Evolutionary conservation across 2,113 vertebrate species (phyloP), one percentile per base, ranked within the genome.

Genomic region (Rhinichthys klamathensis): DNA sequence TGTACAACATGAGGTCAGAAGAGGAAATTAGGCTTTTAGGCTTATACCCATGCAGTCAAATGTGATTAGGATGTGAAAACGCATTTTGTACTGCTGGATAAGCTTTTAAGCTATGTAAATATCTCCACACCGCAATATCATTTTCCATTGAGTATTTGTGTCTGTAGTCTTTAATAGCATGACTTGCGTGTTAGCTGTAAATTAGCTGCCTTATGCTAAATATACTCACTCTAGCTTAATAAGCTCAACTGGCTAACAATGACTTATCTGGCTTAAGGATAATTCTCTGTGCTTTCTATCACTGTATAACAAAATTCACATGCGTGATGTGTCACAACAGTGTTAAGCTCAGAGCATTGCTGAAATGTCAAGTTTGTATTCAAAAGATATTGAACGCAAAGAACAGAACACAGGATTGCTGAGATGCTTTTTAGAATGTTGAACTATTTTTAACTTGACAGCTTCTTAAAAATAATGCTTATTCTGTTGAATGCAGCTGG

Each of bases 71-170:
- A 27, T 0, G 9, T 58, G 21, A 61, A 44, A 51, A 65, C 32
- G 7, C 54, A 58, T 83, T 27, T 5, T 35, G 21, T 73, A 25
- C 23, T 16, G 30, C 46, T 69, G 80, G 46, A 51, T 32, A 73
- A 72, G 18, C 67, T 51, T 69, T 51, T 67, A 81, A 81, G 61
- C 60, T 35, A 18, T 32, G 60, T 51, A 69, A 69, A 65, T 65
- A 83, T 72, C 56, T 83, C 15, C 30, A 58, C 63, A 70, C 25
- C 7, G 15, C 32, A 25, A 72, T 69, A 69, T 69, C 27, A 54
- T 65, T 82, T 82, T 72, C 49, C 67, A 56, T 38, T 23, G 46
- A n/a, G 65, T 83, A 72, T 83, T 83, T 83, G 81, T 83, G 65
- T 73, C 67, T 46, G 80, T n/a, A 70, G 30, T 72, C 15, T 8